Percentiles rank a stretch among this genome's conserved stretches.
Conservation (phyloP, 92 coral and sea anemone species). For the Meandrina meandrites region DNA sequence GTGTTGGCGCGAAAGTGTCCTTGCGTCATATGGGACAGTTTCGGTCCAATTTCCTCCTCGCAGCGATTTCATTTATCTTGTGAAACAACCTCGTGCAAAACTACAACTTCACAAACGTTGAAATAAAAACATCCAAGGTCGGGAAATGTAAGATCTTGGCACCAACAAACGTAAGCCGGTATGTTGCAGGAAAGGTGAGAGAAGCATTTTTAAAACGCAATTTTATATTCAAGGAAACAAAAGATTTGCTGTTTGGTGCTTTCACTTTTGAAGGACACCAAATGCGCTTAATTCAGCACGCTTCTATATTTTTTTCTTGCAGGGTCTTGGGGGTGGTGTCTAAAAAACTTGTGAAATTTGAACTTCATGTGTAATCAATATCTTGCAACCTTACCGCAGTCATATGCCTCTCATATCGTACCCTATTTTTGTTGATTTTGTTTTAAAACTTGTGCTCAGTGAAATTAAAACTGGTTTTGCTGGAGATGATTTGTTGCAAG, state of each 20-base stretch:
- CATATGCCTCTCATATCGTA: constrained; percentile 2
- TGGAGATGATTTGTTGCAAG: neutral
- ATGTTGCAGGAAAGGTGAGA: neutral
- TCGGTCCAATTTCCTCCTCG: neutral
- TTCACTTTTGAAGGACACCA: neutral
- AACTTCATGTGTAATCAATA: constrained; percentile 37
- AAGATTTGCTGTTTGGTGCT: neutral
- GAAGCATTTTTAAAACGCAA: neutral
- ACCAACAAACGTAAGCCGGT: neutral
- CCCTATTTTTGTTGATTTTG: neutral
- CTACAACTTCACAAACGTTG: neutral
- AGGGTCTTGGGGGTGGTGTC: constrained; percentile 39
- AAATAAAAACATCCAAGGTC: neutral
- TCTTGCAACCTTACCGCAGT: constrained; percentile 9
- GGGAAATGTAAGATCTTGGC: neutral
- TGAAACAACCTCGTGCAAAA: neutral
- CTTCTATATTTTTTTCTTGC: neutral
- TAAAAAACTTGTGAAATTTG: constrained; percentile 32
- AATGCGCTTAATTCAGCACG: neutral
- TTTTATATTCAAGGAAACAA: neutral
- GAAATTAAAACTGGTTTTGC: neutral
- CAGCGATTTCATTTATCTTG: neutral
- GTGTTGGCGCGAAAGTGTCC: constrained; percentile 42
- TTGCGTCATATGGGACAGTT: constrained; percentile 22
- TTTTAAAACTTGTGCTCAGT: too few relatives aligned